Conservation (phyloP, 2,888 invertebrate species). For the Drosophila paranaensis region DNA sequence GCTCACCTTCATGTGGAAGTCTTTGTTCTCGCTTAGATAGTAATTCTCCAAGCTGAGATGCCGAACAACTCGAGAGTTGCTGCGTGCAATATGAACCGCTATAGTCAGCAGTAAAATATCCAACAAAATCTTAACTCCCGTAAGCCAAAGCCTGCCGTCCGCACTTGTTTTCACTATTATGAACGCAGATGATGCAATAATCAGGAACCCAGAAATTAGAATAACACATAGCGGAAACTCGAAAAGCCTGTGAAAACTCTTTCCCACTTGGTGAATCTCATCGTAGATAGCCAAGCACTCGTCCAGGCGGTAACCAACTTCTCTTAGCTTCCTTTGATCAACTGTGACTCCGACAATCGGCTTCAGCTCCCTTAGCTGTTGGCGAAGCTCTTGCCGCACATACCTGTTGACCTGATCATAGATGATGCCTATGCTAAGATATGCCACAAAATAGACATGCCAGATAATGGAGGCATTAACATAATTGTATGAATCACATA, state of each 20-base stretch:
- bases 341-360: neutral
- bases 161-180: neutral
- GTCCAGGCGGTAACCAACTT: constrained; percentile 35
- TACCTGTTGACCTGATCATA: constrained; percentile 57
- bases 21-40: constrained; percentile 40
- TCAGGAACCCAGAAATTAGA: constrained; percentile 34
- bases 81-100: constrained; percentile 50
- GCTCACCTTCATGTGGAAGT: constrained; percentile 55
- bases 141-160: constrained; percentile 3
- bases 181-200: constrained; percentile 31
- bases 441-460: constrained; percentile 58
- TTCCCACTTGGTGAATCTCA: constrained; percentile 48
- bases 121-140: constrained; percentile 22
- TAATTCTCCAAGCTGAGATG: constrained; percentile 60
- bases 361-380: constrained; percentile 35
- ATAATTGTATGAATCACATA: constrained; percentile 21
- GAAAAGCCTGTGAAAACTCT: constrained; percentile 51
- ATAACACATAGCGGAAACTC: constrained; percentile 48
- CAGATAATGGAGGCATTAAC: constrained; percentile 37
- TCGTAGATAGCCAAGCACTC: constrained; percentile 60
- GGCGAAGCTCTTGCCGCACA: constrained; percentile 44
- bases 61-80: constrained; percentile 42
- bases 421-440: constrained; percentile 54
- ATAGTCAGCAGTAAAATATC: constrained; percentile 63
- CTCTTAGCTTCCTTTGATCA: constrained; percentile 14